phyloP scores from a whole-genome alignment of 2,888 invertebrate species.

The Neoaliturus tenellus region DNA sequence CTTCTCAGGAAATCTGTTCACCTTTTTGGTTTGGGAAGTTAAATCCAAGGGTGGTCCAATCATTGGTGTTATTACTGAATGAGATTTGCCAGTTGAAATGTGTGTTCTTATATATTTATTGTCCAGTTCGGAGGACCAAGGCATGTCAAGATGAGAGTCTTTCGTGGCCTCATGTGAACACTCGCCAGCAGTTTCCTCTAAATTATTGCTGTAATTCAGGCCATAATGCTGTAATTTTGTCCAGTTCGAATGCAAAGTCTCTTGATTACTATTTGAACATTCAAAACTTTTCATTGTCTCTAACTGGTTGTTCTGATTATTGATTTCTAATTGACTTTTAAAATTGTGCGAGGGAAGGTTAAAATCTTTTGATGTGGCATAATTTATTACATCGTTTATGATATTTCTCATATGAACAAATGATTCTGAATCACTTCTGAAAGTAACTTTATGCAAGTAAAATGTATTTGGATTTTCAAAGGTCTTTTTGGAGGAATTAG shows the following conservation, averaged over 20 bases:
- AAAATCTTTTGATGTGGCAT: background rate
- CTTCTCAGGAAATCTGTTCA: background rate
- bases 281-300: no score
- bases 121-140: background rate
- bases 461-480: background rate
- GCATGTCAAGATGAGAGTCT: background rate
- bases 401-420: background rate
- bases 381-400: conserved; percentile 8
- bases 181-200: background rate
- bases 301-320: no score
- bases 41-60: background rate
- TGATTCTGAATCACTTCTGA: background rate
- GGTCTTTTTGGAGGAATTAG: background rate
- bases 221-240: no score
- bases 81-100: background rate
- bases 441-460: background rate
- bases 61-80: background rate
- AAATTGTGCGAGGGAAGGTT: no score
- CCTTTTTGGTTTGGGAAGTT: background rate
- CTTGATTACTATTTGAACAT: no score
- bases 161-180: background rate
- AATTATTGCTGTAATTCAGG: background rate
- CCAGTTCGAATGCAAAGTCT: no score
- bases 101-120: background rate
- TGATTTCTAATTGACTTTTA: no score